Evolutionary conservation across 2,888 invertebrate species (phyloP), one percentile per base, ranked within the genome.

Genomic region (Theretra japonica): DNA sequence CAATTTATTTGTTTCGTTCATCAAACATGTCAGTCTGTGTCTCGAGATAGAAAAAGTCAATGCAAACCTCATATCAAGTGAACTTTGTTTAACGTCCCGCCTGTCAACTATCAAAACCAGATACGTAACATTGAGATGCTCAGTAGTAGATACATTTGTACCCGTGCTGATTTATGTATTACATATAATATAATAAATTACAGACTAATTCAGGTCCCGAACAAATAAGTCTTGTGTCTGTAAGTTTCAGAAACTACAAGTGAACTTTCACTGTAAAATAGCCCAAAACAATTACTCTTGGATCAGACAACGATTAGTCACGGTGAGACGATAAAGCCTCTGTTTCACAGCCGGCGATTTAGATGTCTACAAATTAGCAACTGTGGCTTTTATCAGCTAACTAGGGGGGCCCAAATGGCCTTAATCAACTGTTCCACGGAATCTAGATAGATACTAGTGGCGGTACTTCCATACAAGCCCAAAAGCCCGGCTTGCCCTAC

Each of bases 61-160:
- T 65, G 65, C 65, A 65, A 65, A 65, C 65, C 15, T 41, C 23
- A 65, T 65, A 41, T 41, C 65, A 65, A 65, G 65, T 65, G 65
- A 65, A 48, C 65, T 65, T 65, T 65, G 48, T 48, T 48, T 6
- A 41, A 65, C 28, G 28, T 17, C n/a, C n/a, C 23, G 65, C 41
- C 65, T 17, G 17, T 15, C 65, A 65, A 65, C 21, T 48, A 48
- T 48, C 23, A 23, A 48, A 65, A 48, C 65, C 3, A 60, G 30
- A 33, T 60, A 30, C 19, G 8, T 33, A 30, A 19, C 28, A 62
- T 41, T 62, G 62, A 65, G 65, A 65, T 65, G 41, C 33, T 65
- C 62, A 21, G 62, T 41, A 65, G 62, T 19, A 0, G 30, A n/a
- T 62, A 30, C 8, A 48, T 15, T n/a, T n/a, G n/a, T n/a, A 53